Evolutionary conservation across 2,797 vertebrate genomes (phyloP), one percentile per base, ranked within the genome.

Genomic region (Tapirus indicus): DNA sequence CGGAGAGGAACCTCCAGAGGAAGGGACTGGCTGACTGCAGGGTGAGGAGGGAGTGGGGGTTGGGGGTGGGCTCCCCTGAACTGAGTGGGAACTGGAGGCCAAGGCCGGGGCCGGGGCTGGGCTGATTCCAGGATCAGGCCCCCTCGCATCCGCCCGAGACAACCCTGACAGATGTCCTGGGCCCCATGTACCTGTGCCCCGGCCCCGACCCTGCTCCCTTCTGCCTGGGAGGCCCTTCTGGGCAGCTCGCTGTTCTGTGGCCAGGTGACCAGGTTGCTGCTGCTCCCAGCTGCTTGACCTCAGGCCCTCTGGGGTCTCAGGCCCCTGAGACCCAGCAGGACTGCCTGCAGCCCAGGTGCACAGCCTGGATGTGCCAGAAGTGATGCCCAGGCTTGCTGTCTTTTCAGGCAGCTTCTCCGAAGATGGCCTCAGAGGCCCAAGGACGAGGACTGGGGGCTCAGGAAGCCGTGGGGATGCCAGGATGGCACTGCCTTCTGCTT

Each of bases 231-330:
- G 38, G 41, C 69, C 20, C 58, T 83, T 62, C 29, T 12, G 0
- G 38, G 85, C 0, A 20, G 29, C 14, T 38, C 0, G 0, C 18
- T 52, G n/a, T 6, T 10, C 44, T 54, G n/a, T 38, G 20, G 25
- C 8, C 2, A 6, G 14, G 54, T 47, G 20, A 29, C 29, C 7
- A 4, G 32, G 49, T 16, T 0, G 2, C 62, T 25, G 69, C 58
- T 7, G 58, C 44, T 84, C 38, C 9, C 0, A 0, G 52, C 35
- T 6, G 1, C 78, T 41, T 25, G 3, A 14, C 27, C 79, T 3
- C 2, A 2, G 32, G 25, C n/a, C 38, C 38, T 38, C 38, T 2
- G 38, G 38, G 38, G 38, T 38, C 38, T 38, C 38, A 38, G 38
- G 38, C 38, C 38, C 38, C 38, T 3, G 32, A 60, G 75, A 25